These are phyloP conservation scores for Microcebus griseorufus DNA, from an alignment of 2,113 vertebrate genomes.

Conservation along the genomic window DNA sequence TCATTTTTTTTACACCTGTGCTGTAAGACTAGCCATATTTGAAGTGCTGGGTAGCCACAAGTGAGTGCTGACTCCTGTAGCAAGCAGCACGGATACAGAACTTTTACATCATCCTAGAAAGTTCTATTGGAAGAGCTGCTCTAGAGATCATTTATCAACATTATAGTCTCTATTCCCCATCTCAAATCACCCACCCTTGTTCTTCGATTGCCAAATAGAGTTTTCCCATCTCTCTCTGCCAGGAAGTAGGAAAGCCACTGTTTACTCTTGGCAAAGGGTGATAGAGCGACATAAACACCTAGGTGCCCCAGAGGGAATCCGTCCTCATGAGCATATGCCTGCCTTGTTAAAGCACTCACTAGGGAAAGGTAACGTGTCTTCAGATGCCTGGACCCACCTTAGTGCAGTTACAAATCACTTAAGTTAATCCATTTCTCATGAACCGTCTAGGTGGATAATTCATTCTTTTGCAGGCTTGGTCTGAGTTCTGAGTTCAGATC, in stretches of 20 bases:
- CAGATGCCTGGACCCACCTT: background rate
- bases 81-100: background rate
- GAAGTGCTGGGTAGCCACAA: background rate
- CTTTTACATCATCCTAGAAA: background rate
- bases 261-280: constrained; percentile 6
- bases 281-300: background rate
- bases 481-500: background rate
- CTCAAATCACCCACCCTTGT: background rate
- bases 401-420: constrained; percentile 47
- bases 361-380: background rate
- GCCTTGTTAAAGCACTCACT: background rate
- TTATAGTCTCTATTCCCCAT: background rate
- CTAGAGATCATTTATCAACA: background rate
- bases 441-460: constrained; percentile 53
- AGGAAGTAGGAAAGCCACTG: background rate
- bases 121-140: background rate
- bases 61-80: background rate
- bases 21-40: too few relatives aligned
- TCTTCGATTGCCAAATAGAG: background rate
- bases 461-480: background rate
- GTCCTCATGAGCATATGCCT: constrained; percentile 39
- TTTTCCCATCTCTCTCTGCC: background rate
- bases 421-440: constrained; percentile 37
- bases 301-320: background rate
- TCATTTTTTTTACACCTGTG: too few relatives aligned